Base-by-base conservation (phyloP, 1,140 invertebrate species). In the Hyphantria cunea region DNA sequence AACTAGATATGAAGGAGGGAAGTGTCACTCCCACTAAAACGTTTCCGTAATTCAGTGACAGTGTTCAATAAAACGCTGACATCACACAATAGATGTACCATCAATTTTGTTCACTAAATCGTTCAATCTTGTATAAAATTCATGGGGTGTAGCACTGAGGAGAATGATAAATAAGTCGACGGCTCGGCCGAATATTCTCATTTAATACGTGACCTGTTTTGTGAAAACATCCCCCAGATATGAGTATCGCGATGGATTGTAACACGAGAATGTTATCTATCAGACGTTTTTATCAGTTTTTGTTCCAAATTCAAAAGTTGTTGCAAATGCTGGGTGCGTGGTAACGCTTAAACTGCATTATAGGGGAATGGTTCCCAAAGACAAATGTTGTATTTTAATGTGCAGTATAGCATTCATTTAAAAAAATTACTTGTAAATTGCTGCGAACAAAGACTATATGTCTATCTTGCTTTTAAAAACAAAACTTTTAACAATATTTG, bases 71-170 rank as follows among this genome's bases (percentile, higher is more conserved):
- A 77, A 67, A 64, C 47, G 70, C 78, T 75, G 73, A 80, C 82
- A 82, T 80, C 75, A 73, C 74, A 77, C 84, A 78, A 88, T 87
- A 82, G 82, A 86, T 78, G 79, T 83, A 78, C 78, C 85, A 90
- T 90, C 85, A 88, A 88, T 90, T 87, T 86, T 77, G 79, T 78
- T 82, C 78, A 85, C 70, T 85, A 88, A 89, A 90, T 88, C 87
- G 84, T 82, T 90, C 85, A 87, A 87, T 88, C 87, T 90, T 90
- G 85, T 90, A 90, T 86, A 90, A 90, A 88, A 90, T 90, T 90
- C 87, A 90, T 90, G 83, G 85, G 85, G 82, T 85, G 84, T 85
- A 86, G 82, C 78, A 76, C 74, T 80, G 82, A 82, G 77, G 76
- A 72, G 87, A 88, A 90, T 90, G 85, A 90, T 90, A 90, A 89